These are phyloP conservation scores for Ptilodon capucinus DNA, from an alignment of 2,888 invertebrate genomes.

Conservation along the genomic window DNA sequence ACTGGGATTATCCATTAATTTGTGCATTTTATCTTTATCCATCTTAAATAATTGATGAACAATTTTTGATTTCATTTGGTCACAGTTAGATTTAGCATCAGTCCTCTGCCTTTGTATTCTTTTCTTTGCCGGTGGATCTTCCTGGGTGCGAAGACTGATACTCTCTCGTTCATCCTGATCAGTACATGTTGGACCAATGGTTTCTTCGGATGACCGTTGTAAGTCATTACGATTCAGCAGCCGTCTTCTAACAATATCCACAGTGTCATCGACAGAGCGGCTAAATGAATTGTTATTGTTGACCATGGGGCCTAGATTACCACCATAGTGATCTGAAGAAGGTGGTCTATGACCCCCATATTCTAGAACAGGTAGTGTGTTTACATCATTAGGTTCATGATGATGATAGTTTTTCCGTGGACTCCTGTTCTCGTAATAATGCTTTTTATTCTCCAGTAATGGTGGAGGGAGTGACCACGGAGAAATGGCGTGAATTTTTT, in stretches of 20 bases:
- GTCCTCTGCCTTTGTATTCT: conserved; percentile 47
- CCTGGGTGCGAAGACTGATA: conserved; percentile 31
- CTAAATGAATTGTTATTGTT: conserved; percentile 66
- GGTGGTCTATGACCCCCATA: conserved; percentile 72
- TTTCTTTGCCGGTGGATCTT: conserved; percentile 53
- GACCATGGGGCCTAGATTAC: conserved; percentile 49
- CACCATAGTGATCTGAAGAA: conserved; percentile 71
- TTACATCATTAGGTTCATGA: conserved; percentile 42
- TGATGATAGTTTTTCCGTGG: conserved; percentile 40
- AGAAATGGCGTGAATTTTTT: conserved; percentile 25
- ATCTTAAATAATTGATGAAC: conserved; percentile 76
- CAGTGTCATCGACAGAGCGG: conserved; percentile 72
- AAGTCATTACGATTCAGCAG: conserved; percentile 63
- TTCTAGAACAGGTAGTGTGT: conserved; percentile 41
- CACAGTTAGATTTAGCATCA: conserved; percentile 59
- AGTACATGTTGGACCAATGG: conserved; percentile 30
- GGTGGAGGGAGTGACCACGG: conserved; percentile 46
- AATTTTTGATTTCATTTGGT: conserved; percentile 75
- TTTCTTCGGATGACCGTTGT: conserved; percentile 35
- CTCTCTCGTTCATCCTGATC: conserved; percentile 33
- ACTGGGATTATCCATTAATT: conserved; percentile 74
- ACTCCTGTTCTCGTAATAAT: conserved; percentile 44
- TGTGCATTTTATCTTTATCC: conserved; percentile 76
- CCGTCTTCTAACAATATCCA: conserved; percentile 66
- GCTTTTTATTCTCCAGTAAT: conserved; percentile 31